Base-by-base conservation (phyloP, 2,113 vertebrate genomes). In the Spilogale gracilis region DNA sequence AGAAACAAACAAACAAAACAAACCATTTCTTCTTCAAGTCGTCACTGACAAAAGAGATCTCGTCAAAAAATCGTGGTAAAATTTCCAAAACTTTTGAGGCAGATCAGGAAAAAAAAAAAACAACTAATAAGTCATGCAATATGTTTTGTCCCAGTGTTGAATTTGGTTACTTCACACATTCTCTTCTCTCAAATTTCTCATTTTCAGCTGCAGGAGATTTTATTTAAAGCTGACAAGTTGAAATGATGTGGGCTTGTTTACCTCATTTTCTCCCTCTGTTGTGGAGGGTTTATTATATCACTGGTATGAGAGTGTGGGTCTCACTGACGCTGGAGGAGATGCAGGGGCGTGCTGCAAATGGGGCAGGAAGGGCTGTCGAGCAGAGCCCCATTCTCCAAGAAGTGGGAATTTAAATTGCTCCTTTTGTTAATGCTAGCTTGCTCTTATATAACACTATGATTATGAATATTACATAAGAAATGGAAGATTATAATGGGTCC, bases 171-270 rank as follows among this genome's bases (percentile, higher is more conserved):
- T 97, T 97, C 81, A 93, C 83, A 97, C 81, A 79, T 92, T 93
- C 52, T 96, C 94, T 96, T 97, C 71, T 61, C 11, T 89, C 52
- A 81, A 87, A 67, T 86, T 81, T 96, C 91, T 97, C 81, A 88
- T 97, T 97, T 97, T 97, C 84, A 93, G 90, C 71, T 94, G 21
- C 54, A 86, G 88, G 74, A 97, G 90, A 89, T 91, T 96, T 97
- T 97, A 97, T 97, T 97, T 97, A 97, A 97, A 97, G 82, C 87
- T 97, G 96, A 97, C 96, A 98, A 96, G 84, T 63, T 97, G 97
- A 98, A 97, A 97, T 94, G 94, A 88, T 95, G 96, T 97, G 81
- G 87, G 92, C 90, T 97, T 97, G 87, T 97, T 97, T 97, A 90
- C 76, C 67, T 96, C 94, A 52, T 91, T 96, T 80, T 82, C 54